Evolutionary conservation across 2,113 vertebrate species (phyloP).

Genomic region (Saimiri boliviensis): DNA sequence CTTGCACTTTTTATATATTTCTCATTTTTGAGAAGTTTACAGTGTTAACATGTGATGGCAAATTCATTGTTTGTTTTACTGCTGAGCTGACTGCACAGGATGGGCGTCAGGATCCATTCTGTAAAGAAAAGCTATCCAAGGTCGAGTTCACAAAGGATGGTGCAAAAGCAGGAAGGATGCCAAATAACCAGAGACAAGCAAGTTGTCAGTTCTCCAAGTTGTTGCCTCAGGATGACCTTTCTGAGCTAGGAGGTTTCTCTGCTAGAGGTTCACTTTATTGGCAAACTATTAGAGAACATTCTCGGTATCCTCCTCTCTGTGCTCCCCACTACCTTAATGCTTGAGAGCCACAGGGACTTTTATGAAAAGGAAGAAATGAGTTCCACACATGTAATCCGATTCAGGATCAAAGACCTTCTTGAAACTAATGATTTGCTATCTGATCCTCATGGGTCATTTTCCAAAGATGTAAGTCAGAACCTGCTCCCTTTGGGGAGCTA

Average conservation of each 20-base stretch:
- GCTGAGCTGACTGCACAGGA: background rate
- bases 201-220: background rate
- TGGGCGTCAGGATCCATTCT: background rate
- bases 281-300: background rate
- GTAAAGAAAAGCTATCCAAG: background rate
- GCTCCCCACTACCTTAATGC: background rate
- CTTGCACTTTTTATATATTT: background rate
- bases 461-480: background rate
- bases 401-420: background rate
- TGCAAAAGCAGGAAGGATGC: background rate
- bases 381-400: background rate
- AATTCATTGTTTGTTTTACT: background rate
- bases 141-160: background rate
- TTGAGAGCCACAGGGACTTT: background rate
- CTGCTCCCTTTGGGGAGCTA: background rate
- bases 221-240: background rate
- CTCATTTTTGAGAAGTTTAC: background rate
- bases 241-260: background rate
- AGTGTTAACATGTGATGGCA: background rate
- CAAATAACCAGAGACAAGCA: background rate
- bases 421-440: background rate
- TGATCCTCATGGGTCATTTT: background rate
- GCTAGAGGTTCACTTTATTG: fast-evolving
- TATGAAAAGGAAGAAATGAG: background rate
- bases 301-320: background rate